Base-by-base conservation (phyloP, 2,113 vertebrate genomes). In the Monopterus albus region DNA sequence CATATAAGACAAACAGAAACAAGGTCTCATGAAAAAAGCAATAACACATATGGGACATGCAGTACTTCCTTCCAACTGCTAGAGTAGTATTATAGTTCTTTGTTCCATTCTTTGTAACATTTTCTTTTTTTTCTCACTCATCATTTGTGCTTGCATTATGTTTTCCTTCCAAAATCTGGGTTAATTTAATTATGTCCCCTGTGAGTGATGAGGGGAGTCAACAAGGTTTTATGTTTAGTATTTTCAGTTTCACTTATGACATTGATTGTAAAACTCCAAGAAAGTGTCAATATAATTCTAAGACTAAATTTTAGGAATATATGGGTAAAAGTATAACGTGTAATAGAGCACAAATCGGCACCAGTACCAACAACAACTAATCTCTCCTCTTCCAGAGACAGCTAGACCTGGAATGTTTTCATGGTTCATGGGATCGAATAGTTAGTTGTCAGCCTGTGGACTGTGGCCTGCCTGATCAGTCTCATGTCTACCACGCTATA, bases 391-490 rank as follows among this genome's bases (percentile, higher is more conserved):
- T 40, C 4, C 82, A 96, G 95, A 92, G 82, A 74, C 82, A 93
- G 43, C 75, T 87, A 1, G 78, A 94, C 59, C 78, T 98, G 85
- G 93, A 78, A 0, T 99, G 97, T 86, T 92, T 77, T 14, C 92
- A 85, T 0, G 98, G 97, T 1, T 72, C 61, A 2, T 99, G 97
- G 98, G 94, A 98, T 85, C 90, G 74, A 57, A 79, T 81, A 0
- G 94, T 98, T 61, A 95, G 85, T 79, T 99, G 98, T 67, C 83
- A 88, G 36, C 93, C 90, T 0, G 68, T 97, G 0, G 93, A 98
- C 87, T 99, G 98, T 0, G 93, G 91, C 5, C 35, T 90, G 35
- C 98, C 97, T 0, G 93, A 94, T 50, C 91, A 93, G 20, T 94
- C 94, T 13, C 92, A 95, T 0, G 94, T 99, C 76, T 96, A 93